A percentile compares a stretch with the other conserved stretches of the same genome.
phyloP scores from a whole-genome alignment of 2,797 vertebrate species.

The Typhlichthys subterraneus region DNA sequence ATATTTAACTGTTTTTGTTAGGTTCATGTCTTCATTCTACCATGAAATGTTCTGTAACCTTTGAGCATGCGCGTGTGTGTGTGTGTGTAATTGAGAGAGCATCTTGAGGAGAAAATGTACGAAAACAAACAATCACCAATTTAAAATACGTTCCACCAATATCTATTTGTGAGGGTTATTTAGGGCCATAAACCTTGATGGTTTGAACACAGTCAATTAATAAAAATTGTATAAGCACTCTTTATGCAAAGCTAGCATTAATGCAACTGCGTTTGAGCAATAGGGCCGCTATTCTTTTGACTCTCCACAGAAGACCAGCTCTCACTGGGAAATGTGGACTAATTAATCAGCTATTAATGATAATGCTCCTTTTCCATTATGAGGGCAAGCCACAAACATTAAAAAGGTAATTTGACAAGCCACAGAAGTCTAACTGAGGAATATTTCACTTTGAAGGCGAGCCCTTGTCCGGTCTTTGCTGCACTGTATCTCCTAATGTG shows the following conservation, averaged over 20 bases:
- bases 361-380: conserved; percentile 61
- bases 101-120: conserved; percentile 4
- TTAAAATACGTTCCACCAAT: neutral
- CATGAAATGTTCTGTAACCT: conserved; percentile 40
- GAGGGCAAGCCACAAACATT: conserved; percentile 55
- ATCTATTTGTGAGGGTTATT: conserved; percentile 15
- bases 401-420: conserved; percentile 41
- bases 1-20: conserved; percentile 2
- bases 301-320: conserved; percentile 58
- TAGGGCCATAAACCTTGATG: conserved; percentile 14
- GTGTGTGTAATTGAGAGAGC: conserved; percentile 12
- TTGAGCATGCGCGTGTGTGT: conserved; percentile 20
- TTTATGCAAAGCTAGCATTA: conserved; percentile 65
- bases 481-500: neutral
- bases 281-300: conserved; percentile 66
- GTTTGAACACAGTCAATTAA: conserved; percentile 23
- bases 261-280: conserved; percentile 76
- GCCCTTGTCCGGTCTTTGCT: neutral
- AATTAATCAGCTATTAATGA: conserved; percentile 81
- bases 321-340: conserved; percentile 65
- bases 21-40: conserved; percentile 23
- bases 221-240: conserved; percentile 50
- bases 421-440: conserved; percentile 22
- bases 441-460: neutral
- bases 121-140: conserved; percentile 7